Evolutionary conservation across 1,140 invertebrate genomes (phyloP), one percentile per base, ranked within the genome.

Genomic region (Aplysia californica): DNA sequence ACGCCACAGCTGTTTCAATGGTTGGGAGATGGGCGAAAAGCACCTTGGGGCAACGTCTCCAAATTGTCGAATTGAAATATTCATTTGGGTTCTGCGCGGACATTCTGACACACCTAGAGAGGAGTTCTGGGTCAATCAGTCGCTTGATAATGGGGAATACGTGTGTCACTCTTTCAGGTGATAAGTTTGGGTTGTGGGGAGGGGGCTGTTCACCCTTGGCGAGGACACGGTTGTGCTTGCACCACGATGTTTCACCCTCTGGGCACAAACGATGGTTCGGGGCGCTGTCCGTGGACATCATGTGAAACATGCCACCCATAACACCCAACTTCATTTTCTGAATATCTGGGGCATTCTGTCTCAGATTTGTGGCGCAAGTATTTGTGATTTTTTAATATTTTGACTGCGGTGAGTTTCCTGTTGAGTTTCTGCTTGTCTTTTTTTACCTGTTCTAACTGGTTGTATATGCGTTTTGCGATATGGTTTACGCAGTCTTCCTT

Each of bases 401-500:
- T 18, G 26, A 23, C 35, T 66, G n/a, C 36, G 29, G 26, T 66
- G 10, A 66, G 64, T 36, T 66, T 66, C 15, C 64, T 31, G 35
- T 66, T 66, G 6, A 66, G 35, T 18, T 10, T 23, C 18, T 10
- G 15, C 64, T 66, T 66, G 35, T 66, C 36, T 18, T 10, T 33
- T 36, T 66, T 66, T 66, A 18, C 15, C 18, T 29, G 15, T 61
- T 20, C 29, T 23, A 61, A 31, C 10, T 10, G 10, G 26, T 61
- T 61, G 29, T 18, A 61, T 26, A 61, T 61, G 6, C 58, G 18
- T 29, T 61, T 61, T 6, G 10, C 29, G 6, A 61, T 61, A 61
- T 61, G 58, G 26, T 61, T 61, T 23, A 61, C 26, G 26, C 58
- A 61, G 26, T 61, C 58, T 31, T 61, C 58, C 29, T 61, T 61